Base-by-base conservation (phyloP, 23 tunicate genomes). In the Styela clava region DNA sequence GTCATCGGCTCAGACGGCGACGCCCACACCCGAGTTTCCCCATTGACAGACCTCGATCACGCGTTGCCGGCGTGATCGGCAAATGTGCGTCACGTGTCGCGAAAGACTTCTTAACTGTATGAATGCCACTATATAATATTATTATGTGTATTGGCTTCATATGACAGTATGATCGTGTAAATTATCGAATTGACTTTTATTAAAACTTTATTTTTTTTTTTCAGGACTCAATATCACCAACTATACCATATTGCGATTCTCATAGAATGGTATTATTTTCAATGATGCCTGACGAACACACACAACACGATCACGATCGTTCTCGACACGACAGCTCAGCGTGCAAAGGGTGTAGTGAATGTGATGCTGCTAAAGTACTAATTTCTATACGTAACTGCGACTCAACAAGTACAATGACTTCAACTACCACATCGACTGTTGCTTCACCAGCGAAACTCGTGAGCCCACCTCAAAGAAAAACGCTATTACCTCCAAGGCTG, bases 351-450 rank as follows among this genome's bases (percentile, higher is more conserved):
- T 90, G 88, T 44, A 86, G 81, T 69, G 97, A 91, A 69, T 91
- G 97, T 63, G 97, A 91, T 26, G 97, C 97, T 3, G 97, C 97
- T 1, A 88, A 91, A 73, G 83, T 86, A 0, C 62, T 91, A 16
- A 62, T 91, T 61, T 91, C 97, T 2, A 85, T 91, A 78, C 86
- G 86, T 1, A 84, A 82, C 20, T 37, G 64, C 29, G 80, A 70
- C 3, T 44, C 74, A 28, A 61, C 83, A 52, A 68, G 52, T 25
- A 18, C 31, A 18, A 23, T 1, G 52, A 63, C 80, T 2, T 28
- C 74, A 33, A 35, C 81, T 7, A 35, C 81, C 52, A 0, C 81
- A 21, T 24, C 37, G 0, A 44, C 67, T 22, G 27, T 56, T 7
- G 63, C 81, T 20, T 24, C 81, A 1, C n/a, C 65, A 12, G 37